Conservation (phyloP, 2,888 invertebrate genomes). For the Hirtodrosophila cameraria region DNA sequence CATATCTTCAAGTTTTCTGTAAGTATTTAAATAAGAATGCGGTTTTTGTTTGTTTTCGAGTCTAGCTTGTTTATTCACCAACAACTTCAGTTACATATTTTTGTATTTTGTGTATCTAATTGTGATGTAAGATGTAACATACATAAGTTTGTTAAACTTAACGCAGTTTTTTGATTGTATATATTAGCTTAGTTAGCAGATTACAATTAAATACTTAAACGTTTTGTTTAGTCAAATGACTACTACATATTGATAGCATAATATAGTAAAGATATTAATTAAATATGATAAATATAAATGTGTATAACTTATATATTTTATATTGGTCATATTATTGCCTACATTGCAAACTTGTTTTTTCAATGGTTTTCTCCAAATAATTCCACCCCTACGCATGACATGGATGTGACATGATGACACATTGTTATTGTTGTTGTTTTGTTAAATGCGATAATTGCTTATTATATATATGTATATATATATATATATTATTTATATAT, state of each 20-base stretch:
- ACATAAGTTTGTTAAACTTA: conserved; percentile 44
- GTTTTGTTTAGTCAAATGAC: conserved; percentile 14
- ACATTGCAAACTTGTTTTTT: conserved; percentile 1
- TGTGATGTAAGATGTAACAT: conserved; percentile 35
- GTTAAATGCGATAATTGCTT: neutral
- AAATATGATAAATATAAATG: neutral
- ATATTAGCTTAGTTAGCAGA: conserved; percentile 30
- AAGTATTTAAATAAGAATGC: too few relatives aligned
- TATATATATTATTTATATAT: neutral
- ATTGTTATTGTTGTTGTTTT: conserved; percentile 20
- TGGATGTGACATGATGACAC: conserved; percentile 46
- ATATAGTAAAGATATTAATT: neutral
- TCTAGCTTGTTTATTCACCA: conserved; percentile 77
- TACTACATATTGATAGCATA: conserved; percentile 10
- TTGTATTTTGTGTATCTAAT: conserved; percentile 48
- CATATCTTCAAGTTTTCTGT: too few relatives aligned
- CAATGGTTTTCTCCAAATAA: conserved; percentile 29
- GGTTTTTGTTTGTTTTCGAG: conserved; percentile 34
- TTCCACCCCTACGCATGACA: conserved; percentile 50
- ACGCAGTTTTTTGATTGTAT: conserved; percentile 40
- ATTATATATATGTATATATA: too few relatives aligned
- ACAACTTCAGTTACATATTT: conserved; percentile 76
- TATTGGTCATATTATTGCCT: conserved; percentile 3
- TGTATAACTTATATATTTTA: neutral
- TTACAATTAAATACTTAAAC: conserved; percentile 23